Conservation (phyloP, 2,113 vertebrate genomes). For the Amazona vittata region DNA sequence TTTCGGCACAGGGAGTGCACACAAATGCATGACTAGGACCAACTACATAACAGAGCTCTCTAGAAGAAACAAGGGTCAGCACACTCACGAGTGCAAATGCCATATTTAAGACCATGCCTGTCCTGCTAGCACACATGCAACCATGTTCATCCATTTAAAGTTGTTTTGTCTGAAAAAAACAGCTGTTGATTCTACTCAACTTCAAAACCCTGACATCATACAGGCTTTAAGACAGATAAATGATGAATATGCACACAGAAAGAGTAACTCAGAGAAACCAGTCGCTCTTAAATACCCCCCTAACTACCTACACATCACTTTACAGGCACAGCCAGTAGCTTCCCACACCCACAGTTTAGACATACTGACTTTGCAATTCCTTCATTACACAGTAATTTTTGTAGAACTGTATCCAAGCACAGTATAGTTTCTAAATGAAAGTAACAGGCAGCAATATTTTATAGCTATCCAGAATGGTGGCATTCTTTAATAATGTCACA, state of each 20-base stretch:
- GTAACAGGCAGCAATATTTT: background rate
- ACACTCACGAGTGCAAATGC: background rate
- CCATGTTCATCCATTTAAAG: background rate
- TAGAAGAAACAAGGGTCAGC: background rate
- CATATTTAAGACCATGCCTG: background rate
- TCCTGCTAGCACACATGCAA: background rate
- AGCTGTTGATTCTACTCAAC: background rate
- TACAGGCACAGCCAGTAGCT: background rate
- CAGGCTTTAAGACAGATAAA: background rate
- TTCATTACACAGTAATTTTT: background rate
- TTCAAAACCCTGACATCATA: background rate
- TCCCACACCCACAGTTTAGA: background rate
- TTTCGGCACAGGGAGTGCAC: rapidly evolving
- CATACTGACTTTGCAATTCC: background rate
- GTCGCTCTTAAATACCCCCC: background rate
- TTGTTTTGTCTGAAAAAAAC: too few species aligned
- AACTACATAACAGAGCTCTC: background rate
- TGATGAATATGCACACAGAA: background rate
- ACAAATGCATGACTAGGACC: background rate
- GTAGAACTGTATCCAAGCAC: background rate
- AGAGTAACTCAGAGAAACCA: background rate
- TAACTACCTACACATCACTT: background rate
- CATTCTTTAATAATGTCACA: background rate
- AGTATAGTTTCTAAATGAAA: background rate
- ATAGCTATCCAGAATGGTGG: background rate